Conservation (phyloP, 1,140 invertebrate species). For the Leptinotarsa texana region DNA sequence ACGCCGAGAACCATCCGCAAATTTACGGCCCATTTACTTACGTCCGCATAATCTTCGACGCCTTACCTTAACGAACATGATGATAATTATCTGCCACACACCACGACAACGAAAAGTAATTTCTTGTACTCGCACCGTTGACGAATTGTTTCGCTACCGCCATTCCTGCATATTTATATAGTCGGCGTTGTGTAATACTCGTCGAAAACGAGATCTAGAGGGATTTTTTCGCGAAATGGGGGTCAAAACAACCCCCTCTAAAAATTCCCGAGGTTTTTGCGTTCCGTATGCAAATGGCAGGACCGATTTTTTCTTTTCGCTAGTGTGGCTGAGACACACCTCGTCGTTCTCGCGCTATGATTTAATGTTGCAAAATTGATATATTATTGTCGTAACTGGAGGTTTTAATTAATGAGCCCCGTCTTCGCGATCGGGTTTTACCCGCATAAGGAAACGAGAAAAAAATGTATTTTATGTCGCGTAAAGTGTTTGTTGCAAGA, state of each 20-base stretch:
- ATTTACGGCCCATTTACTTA: constrained; percentile 8
- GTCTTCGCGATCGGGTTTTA: not conserved
- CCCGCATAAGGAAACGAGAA: no score
- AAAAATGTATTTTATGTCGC: no score
- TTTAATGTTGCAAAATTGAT: not conserved
- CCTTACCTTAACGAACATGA: not conserved
- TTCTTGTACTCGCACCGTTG: not conserved
- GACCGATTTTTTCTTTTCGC: not conserved
- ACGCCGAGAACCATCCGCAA: not conserved
- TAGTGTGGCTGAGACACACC: not conserved
- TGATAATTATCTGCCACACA: not conserved
- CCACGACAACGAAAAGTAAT: not conserved
- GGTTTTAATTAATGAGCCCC: not conserved
- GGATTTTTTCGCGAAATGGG: not conserved
- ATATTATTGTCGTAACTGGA: not conserved
- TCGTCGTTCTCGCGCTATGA: not conserved
- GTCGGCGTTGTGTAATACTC: not conserved
- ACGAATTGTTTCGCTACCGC: not conserved
- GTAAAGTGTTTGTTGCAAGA: no score
- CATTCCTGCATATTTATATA: not conserved
- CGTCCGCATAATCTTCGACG: not conserved
- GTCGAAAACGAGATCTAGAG: not conserved
- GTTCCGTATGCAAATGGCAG: not conserved
- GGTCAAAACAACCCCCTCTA: constrained; percentile 5
- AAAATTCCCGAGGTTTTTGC: not conserved